Percentiles rank a stretch among this genome's conserved stretches.
Evolutionary conservation across 2,113 vertebrate species (phyloP).

Genomic region (Elephantulus edwardii): DNA sequence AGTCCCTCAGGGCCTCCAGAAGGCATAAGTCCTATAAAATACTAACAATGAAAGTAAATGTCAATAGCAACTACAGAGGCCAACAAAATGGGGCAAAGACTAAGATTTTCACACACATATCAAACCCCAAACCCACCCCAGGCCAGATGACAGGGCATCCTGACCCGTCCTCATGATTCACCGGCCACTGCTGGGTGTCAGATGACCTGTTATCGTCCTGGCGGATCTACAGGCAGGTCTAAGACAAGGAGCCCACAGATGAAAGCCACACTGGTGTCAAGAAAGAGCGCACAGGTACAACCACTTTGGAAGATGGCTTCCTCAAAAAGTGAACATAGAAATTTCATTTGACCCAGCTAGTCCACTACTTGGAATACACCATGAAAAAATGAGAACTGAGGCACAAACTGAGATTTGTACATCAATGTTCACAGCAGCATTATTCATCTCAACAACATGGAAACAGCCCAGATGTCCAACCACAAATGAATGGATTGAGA

Average conservation of each 20-base stretch:
- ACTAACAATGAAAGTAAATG: background rate
- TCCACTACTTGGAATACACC: too few species aligned
- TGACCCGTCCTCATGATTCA: slow-evolving; percentile 20
- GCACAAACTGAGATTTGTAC: too few species aligned
- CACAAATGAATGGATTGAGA: too few species aligned
- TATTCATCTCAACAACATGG: too few species aligned
- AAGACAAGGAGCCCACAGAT: slow-evolving; percentile 24
- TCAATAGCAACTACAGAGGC: background rate
- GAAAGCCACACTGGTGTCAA: background rate
- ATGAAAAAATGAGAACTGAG: too few species aligned
- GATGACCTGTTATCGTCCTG: slow-evolving; percentile 20
- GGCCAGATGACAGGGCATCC: background rate
- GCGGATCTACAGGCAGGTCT: background rate
- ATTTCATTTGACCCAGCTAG: too few species aligned
- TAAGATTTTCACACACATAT: background rate
- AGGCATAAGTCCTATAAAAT: background rate
- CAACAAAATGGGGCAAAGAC: background rate
- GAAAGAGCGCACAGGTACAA: slow-evolving; percentile 23
- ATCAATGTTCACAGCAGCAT: too few species aligned
- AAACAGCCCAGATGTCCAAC: too few species aligned
- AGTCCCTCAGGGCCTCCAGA: background rate
- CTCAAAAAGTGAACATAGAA: too few species aligned
- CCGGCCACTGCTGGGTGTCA: background rate
- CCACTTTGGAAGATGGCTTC: too few species aligned
- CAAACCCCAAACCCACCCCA: background rate